phyloP scores from a whole-genome alignment of 2,888 invertebrate genomes.

The Nephrotoma guestfalica region DNA sequence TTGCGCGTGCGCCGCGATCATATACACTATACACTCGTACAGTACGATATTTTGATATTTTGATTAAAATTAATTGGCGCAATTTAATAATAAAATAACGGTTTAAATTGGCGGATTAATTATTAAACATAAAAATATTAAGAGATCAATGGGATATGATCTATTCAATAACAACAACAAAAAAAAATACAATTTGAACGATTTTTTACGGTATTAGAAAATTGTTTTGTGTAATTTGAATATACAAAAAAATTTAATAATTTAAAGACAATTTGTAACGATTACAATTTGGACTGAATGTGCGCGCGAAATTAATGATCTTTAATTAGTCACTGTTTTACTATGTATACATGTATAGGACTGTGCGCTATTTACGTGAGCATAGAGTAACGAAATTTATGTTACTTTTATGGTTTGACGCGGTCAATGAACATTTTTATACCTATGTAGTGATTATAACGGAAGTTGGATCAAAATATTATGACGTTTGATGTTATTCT shows the following conservation, averaged over 20 bases:
- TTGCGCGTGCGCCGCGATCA: no score
- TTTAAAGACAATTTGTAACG: neutral
- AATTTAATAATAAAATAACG: neutral
- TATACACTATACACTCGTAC: neutral
- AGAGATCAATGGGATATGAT: neutral
- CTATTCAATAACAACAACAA: neutral
- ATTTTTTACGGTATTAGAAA: neutral
- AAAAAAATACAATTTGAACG: neutral
- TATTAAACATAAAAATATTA: neutral
- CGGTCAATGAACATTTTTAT: neutral
- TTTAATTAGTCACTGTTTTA: neutral
- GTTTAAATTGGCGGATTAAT: neutral
- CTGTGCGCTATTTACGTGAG: no score
- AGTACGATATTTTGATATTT: neutral
- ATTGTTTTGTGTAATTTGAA: neutral
- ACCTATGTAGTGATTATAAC: neutral
- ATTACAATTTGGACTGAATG: neutral
- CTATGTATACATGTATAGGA: neutral
- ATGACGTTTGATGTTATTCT: no score
- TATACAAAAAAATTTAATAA: neutral
- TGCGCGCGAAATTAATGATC: neutral
- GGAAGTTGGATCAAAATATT: neutral
- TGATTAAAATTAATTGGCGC: neutral
- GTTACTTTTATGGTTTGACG: neutral
- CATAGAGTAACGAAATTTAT: neutral